phyloP scores from a whole-genome alignment of 2,797 vertebrate species.

The Pristis pectinata region DNA sequence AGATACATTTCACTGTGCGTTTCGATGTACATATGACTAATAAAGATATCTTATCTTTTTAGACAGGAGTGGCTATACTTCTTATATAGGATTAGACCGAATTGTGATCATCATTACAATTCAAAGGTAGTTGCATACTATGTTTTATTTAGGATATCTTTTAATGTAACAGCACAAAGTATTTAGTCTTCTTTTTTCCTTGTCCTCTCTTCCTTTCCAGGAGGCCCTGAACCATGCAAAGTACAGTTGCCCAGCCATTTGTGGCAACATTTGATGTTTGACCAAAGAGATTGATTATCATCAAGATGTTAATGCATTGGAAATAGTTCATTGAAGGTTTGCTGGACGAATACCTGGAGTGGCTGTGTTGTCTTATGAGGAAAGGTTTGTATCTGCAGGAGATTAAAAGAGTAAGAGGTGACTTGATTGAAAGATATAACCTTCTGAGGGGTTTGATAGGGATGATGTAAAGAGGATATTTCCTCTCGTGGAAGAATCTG shows the following conservation, averaged over 20 bases:
- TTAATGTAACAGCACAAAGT: not conserved
- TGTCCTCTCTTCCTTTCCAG: not conserved
- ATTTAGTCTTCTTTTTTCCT: not conserved
- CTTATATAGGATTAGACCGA: not conserved
- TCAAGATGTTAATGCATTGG: not conserved
- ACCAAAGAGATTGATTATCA: not conserved
- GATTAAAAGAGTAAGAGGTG: too few species aligned
- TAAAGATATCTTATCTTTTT: too few species aligned
- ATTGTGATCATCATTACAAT: not conserved
- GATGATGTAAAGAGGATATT: too few species aligned
- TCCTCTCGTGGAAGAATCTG: too few species aligned
- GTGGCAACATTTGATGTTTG: not conserved
- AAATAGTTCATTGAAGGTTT: too few species aligned
- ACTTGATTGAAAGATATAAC: too few species aligned
- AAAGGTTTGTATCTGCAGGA: too few species aligned
- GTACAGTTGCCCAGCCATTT: not conserved
- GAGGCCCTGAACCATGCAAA: not conserved
- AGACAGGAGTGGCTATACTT: not conserved
- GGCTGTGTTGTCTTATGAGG: too few species aligned
- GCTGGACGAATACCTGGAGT: too few species aligned
- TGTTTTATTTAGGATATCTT: not conserved
- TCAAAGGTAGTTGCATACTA: not conserved
- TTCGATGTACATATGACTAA: too few species aligned
- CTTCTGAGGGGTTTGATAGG: too few species aligned
- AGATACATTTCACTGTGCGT: too few species aligned